Conservation (phyloP, 92 coral and sea anemone species). For the Porites evermanni region DNA sequence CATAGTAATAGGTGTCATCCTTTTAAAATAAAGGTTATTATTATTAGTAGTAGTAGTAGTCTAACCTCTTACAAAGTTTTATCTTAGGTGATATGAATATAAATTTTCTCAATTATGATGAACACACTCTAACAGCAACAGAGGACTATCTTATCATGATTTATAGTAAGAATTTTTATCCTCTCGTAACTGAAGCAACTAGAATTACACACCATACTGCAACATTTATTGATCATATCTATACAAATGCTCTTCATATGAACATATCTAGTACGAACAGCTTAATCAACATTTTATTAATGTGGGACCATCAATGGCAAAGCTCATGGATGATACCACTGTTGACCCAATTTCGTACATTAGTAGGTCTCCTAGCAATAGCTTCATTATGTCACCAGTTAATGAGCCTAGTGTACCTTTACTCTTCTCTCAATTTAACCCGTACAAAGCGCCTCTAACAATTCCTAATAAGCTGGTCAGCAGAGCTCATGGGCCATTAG, state of each 20-base stretch:
- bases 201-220: neutral
- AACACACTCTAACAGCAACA: neutral
- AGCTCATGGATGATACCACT: neutral
- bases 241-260: neutral
- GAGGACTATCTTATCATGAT: neutral
- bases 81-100: neutral
- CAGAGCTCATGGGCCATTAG: neutral
- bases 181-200: neutral
- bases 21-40: too few species aligned
- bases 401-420: neutral
- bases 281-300: neutral
- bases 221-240: neutral
- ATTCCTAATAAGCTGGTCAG: neutral
- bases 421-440: neutral
- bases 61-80: too few species aligned
- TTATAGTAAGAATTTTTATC: neutral
- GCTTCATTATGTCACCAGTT: neutral
- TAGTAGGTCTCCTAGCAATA: neutral
- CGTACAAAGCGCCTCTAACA: neutral
- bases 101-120: neutral
- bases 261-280: neutral
- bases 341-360: neutral
- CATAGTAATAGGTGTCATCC: too few species aligned
- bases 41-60: too few species aligned
- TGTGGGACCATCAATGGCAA: neutral